These are phyloP conservation scores for Anniella stebbinsi DNA, from an alignment of 2,797 vertebrate species.

Conservation along the genomic window DNA sequence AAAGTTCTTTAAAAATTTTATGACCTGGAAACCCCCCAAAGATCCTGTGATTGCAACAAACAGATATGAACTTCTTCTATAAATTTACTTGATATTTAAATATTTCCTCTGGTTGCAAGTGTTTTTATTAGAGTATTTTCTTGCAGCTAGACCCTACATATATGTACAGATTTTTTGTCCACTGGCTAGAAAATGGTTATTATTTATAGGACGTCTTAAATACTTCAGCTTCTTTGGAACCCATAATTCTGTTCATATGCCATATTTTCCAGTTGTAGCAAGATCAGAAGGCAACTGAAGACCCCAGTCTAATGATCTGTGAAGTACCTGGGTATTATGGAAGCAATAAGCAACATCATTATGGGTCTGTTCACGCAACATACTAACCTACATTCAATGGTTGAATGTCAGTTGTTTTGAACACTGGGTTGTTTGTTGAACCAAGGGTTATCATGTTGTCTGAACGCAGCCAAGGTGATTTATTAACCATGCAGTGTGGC, in stretches of 20 bases:
- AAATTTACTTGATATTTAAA: background rate
- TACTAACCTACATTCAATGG: no score
- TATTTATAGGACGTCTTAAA: background rate
- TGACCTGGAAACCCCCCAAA: background rate
- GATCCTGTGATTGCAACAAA: background rate
- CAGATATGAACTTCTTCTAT: background rate
- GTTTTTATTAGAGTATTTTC: background rate
- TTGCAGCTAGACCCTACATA: background rate
- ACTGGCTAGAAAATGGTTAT: background rate
- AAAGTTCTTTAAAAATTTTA: background rate
- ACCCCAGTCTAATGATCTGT: background rate
- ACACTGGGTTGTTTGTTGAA: no score
- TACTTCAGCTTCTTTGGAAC: background rate
- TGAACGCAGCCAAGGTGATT: no score
- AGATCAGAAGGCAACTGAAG: background rate
- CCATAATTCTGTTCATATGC: background rate
- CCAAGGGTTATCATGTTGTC: no score
- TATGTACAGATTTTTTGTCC: background rate
- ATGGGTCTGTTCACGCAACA: background rate
- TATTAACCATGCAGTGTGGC: no score
- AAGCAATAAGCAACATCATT: background rate
- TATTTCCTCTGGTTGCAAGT: background rate
- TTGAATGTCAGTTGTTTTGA: no score
- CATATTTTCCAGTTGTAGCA: background rate
- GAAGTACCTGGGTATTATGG: background rate